Conservation (phyloP, 2,113 vertebrate species). For the Fukomys damarensis region DNA sequence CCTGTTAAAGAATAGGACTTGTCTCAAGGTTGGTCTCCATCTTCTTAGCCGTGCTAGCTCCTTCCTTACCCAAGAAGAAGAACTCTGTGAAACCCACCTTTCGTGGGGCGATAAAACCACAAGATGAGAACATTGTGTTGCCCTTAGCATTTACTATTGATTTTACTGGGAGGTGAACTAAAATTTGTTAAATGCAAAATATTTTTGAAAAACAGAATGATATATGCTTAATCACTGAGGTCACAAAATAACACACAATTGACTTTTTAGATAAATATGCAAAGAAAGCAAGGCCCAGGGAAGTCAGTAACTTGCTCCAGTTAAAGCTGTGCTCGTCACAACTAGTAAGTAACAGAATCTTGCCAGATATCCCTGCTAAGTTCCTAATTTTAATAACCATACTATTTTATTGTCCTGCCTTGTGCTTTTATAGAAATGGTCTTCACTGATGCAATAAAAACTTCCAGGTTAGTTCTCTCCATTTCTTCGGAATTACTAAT, state of each 20-base stretch:
- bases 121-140: background rate
- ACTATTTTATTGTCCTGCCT: background rate
- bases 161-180: background rate
- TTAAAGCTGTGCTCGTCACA: too few relatives aligned
- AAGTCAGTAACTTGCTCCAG: background rate
- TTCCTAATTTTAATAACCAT: background rate
- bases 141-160: background rate
- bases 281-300: background rate
- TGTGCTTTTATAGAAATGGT: background rate
- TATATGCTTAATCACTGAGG: background rate
- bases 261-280: background rate
- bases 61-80: background rate
- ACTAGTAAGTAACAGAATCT: background rate
- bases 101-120: background rate
- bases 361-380: background rate
- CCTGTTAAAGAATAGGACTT: background rate
- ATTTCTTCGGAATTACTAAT: background rate
- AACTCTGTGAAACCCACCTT: background rate
- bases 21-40: background rate
- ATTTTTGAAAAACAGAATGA: background rate
- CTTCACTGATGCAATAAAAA: background rate
- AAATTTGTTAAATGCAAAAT: constrained; percentile 7
- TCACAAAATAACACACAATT: background rate
- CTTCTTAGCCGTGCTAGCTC: background rate
- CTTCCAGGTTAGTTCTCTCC: background rate